Evolutionary conservation across 2,888 invertebrate species (phyloP), one percentile per base, ranked within the genome.

Genomic region (Dascillus cervinus): DNA sequence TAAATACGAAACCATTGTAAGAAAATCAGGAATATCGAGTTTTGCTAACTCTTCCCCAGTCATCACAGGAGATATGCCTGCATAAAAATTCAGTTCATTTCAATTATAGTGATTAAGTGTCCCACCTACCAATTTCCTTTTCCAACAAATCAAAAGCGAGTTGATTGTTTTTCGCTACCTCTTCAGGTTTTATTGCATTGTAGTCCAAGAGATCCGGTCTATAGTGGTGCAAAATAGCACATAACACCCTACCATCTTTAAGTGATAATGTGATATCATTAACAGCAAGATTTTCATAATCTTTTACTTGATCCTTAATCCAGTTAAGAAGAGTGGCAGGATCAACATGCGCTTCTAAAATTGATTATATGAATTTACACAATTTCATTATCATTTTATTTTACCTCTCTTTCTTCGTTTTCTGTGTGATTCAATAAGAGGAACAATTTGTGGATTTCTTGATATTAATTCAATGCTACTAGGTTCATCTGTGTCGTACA

Each of bases 201-300:
- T 79, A 78, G 47, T 91, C 86, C 46, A 94, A 71, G 50, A 95
- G 71, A 67, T 94, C 90, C 2, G 95, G 95, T 37, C 94, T 75
- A 70, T 94, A 95, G 42, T 87, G 81, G 53, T 78, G 77, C 44
- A 91, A 73, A 47, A 90, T 76, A 37, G 82, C 81, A 64, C 79
- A 81, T 43, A 85, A 65, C 12, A 78, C 71, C 55, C 81, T 53
- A 38, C 81, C 75, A 56, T 71, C 72, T 58, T 73, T 73, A 65
- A 89, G 80, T 2, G 83, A 80, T 1, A 72, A 66, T n/a, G 74
- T 74, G 51, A 85, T 70, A 58, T 85, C 78, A 23, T 71, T 70
- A 22, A 85, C 69, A 33, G 65, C 65, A 15, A 76, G 61, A 34
- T 68, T 66, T 41, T 73, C 73, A 55, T 79, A 77, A n/a, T 73